phyloP scores from a whole-genome alignment of 2,797 vertebrate genomes.

The Sitta carolinensis region DNA sequence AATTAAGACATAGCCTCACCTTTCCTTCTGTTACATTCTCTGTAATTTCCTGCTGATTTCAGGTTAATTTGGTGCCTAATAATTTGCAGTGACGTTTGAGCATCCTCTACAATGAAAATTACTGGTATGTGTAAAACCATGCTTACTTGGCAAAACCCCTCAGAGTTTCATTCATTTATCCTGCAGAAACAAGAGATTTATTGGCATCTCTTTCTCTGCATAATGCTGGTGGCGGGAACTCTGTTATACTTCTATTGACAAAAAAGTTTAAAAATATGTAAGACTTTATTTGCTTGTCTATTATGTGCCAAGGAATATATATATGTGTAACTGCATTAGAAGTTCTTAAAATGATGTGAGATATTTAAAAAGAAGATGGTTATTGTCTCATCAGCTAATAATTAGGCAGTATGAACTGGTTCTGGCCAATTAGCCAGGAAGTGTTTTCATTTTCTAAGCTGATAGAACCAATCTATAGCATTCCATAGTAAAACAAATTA shows the following conservation, averaged over 20 bases:
- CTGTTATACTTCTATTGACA: background rate
- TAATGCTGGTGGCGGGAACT: background rate
- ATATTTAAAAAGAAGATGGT: background rate
- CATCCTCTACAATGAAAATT: background rate
- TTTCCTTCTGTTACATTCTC: background rate
- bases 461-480: background rate
- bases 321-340: background rate
- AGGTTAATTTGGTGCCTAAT: background rate
- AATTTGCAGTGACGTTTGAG: background rate
- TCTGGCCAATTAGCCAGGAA: slow-evolving; percentile 22
- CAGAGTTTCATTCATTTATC: background rate
- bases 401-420: background rate
- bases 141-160: background rate
- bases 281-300: background rate
- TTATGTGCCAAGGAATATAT: background rate
- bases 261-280: slow-evolving; percentile 12
- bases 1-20: background rate
- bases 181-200: slow-evolving; percentile 1
- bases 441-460: slow-evolving; percentile 9
- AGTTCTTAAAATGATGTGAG: background rate
- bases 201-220: background rate
- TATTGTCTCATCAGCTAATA: background rate
- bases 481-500: background rate
- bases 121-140: background rate
- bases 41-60: background rate